Evolutionary conservation across 2,113 vertebrate species (phyloP).

Genomic region (Trichomycterus rosablanca): DNA sequence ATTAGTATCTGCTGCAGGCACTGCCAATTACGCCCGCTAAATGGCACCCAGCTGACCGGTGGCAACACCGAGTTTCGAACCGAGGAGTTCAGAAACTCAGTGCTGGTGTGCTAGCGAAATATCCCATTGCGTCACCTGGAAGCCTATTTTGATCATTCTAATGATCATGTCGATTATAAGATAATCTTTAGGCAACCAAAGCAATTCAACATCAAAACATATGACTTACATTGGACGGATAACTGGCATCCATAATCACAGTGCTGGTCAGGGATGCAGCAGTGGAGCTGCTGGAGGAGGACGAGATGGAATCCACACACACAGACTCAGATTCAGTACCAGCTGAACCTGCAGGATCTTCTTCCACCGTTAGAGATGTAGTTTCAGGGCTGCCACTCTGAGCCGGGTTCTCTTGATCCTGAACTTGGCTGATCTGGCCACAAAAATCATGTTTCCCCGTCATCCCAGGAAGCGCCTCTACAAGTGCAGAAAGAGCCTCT

Average conservation of each 20-base stretch:
- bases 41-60: too few relatives aligned
- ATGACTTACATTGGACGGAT: slow-evolving; percentile 20
- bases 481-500: slow-evolving; percentile 73
- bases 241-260: slow-evolving; percentile 23
- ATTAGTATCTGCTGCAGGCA: too few relatives aligned
- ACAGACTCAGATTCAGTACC: slow-evolving; percentile 27
- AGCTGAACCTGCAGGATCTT: too few relatives aligned
- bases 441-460: neutral
- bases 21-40: too few relatives aligned
- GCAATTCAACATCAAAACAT: too few relatives aligned
- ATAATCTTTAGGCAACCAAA: too few relatives aligned
- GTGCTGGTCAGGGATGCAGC: slow-evolving; percentile 5
- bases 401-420: neutral
- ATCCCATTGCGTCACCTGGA: too few relatives aligned
- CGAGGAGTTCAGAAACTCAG: too few relatives aligned
- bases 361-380: slow-evolving; percentile 4
- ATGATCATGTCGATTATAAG: too few relatives aligned
- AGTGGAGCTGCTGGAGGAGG: slow-evolving; percentile 24
- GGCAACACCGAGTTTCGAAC: too few relatives aligned
- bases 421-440: neutral
- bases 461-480: slow-evolving; percentile 70
- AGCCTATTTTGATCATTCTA: too few relatives aligned
- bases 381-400: slow-evolving; percentile 4
- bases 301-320: slow-evolving; percentile 25
- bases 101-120: too few relatives aligned